Base-by-base conservation (phyloP, 1,140 invertebrate genomes). In the Macrobrachium rosenbergii region DNA sequence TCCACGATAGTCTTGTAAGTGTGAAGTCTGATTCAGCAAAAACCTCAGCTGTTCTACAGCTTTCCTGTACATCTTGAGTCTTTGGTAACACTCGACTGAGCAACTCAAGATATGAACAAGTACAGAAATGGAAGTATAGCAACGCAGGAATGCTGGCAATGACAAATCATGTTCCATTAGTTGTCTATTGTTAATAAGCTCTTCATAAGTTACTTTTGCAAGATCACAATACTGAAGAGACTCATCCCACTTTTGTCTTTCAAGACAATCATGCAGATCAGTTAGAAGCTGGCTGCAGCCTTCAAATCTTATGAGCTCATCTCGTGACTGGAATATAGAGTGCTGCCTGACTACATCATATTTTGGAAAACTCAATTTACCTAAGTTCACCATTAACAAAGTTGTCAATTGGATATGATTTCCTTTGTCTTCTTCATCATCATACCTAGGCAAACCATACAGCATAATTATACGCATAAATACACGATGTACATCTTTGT, bases 301-400 rank as follows among this genome's bases (percentile, higher is more conserved):
- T 37, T 87, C 85, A 76, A 81, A 87, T 62, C 85, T 91, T 37
- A 93, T 89, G 8, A 94, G 89, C 80, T 92, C 91, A 19, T 93
- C 91, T 88, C 93, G 91, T 45, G 90, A 89, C 23, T 78, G 59
- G 90, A 93, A 94, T 37, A 94, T 92, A 17, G 88, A 76, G 19
- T 87, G 91, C 28, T 90, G 83, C 90, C 92, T 92, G 58, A 91
- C 91, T n/a, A 93, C 91, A 11, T 88, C 91, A 88, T 92, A 94
- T 0, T 82, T 69, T 23, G 93, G 93, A 90, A 93, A 94, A 58
- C 91, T 91, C 82, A 93, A 90, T 86, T 92, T 91, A 7, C 93
- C 93, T 60, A 92, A 91, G 85, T 93, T 93, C 7, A 92, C 92
- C 90, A 92, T 90, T n/a, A 94, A 90, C 88, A 93, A 91, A 62